A percentile compares a stretch with the other conserved stretches of the same genome.
These are phyloP conservation scores for Formica selysi DNA, from an alignment of 1,140 invertebrate genomes.

Conservation along the genomic window DNA sequence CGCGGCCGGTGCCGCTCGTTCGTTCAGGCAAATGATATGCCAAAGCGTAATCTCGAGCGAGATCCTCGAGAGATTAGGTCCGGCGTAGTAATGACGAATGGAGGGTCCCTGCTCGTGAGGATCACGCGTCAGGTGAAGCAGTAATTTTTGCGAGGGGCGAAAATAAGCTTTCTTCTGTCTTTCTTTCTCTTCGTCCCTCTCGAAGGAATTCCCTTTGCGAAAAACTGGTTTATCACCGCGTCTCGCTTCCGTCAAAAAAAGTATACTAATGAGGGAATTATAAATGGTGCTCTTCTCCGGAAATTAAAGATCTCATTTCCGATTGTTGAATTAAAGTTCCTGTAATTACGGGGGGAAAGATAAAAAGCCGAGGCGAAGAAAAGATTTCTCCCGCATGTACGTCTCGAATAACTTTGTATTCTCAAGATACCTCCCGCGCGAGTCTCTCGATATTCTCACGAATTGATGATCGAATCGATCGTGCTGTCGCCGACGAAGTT, in stretches of 20 bases:
- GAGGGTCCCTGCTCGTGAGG: slow-evolving; percentile 38
- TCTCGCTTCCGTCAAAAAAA: background rate
- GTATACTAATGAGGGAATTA: background rate
- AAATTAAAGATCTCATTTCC: background rate
- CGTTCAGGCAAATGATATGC: slow-evolving; percentile 86
- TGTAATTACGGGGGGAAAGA: background rate
- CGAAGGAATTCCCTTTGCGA: background rate
- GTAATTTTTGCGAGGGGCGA: slow-evolving; percentile 29
- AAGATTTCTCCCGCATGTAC: background rate
- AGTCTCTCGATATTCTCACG: slow-evolving; percentile 56
- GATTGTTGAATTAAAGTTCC: background rate
- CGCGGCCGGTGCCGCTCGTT: slow-evolving; percentile 83
- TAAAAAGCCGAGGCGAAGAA: background rate
- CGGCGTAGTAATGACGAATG: slow-evolving; percentile 81
- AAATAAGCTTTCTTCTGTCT: background rate
- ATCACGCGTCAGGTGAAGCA: slow-evolving; percentile 70
- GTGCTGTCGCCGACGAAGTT: slow-evolving; percentile 67
- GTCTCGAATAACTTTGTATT: slow-evolving; percentile 27
- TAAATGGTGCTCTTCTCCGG: background rate
- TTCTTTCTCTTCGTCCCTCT: background rate
- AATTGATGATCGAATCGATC: slow-evolving; percentile 53
- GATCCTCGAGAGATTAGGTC: slow-evolving; percentile 83
- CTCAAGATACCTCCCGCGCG: background rate
- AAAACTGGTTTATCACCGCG: slow-evolving; percentile 16
- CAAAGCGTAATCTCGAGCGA: slow-evolving; percentile 83